A percentile compares a stretch with the other conserved stretches of the same genome.
phyloP scores from a whole-genome alignment of 2,113 vertebrate species.

The Malurus melanocephalus region DNA sequence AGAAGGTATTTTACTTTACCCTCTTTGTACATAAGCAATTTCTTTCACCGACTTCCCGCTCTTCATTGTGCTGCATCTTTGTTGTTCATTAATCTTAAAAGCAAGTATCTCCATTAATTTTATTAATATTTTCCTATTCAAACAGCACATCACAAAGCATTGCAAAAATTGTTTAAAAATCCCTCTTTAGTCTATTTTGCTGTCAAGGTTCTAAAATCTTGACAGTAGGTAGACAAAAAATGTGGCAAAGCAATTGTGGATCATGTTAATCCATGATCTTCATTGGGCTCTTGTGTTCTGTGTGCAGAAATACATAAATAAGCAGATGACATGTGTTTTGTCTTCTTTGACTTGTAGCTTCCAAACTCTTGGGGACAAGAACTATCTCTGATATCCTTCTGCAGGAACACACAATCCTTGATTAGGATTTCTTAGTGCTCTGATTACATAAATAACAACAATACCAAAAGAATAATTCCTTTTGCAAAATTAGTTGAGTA shows the following conservation, averaged over 20 bases:
- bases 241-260: background rate
- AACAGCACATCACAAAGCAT: background rate
- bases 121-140: background rate
- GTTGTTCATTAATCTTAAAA: background rate
- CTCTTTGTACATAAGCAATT: fast-evolving
- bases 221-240: background rate
- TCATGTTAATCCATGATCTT: background rate
- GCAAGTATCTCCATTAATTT: background rate
- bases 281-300: background rate
- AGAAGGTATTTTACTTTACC: background rate
- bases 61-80: background rate
- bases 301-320: background rate
- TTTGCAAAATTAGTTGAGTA: background rate
- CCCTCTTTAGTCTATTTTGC: background rate
- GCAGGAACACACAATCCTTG: background rate
- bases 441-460: background rate
- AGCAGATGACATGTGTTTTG: background rate
- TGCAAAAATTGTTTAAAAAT: background rate
- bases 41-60: background rate
- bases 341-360: background rate
- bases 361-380: background rate
- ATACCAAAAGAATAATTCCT: background rate
- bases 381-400: background rate
- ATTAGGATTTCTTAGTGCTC: background rate
- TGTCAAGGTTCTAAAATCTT: background rate